phyloP scores from a whole-genome alignment of 35 echinoderm and acorn worm genomes.

The Apostichopus californicus region DNA sequence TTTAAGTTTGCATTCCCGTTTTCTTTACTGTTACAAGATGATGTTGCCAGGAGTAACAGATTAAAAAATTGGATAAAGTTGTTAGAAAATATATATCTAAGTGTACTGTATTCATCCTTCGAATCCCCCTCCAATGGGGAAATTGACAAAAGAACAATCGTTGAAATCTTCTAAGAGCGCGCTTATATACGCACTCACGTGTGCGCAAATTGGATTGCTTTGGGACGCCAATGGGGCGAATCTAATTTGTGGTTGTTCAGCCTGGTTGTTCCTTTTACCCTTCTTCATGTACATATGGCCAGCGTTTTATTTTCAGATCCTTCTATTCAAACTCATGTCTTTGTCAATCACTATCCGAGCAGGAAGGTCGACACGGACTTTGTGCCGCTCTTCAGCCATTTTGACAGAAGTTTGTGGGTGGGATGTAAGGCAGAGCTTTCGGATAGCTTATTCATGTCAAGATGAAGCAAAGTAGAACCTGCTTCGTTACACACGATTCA shows the following conservation, averaged over 20 bases:
- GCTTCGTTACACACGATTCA: no score
- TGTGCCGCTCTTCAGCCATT: background rate
- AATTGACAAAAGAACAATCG: conserved; percentile 38
- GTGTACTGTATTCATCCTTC: background rate
- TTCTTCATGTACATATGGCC: background rate
- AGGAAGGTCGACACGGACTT: background rate
- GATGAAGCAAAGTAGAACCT: no score
- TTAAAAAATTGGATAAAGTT: no score
- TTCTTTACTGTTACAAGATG: no score
- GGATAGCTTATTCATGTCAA: no score
- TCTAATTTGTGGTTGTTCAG: conserved; percentile 22
- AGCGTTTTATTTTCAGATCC: background rate
- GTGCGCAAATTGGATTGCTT: conserved; percentile 43
- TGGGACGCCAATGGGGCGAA: conserved; percentile 29
- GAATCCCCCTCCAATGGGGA: background rate
- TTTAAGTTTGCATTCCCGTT: no score
- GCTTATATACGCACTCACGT: conserved; percentile 6
- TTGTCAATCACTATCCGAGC: background rate
- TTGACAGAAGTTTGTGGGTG: background rate
- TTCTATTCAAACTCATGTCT: background rate
- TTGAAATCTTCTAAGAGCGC: conserved; percentile 10
- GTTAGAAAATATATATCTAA: no score
- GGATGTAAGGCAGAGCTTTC: background rate
- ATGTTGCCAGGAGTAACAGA: no score
- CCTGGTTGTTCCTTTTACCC: background rate